Evolutionary conservation across 2,113 vertebrate genomes (phyloP).

Genomic region (Azemiops feae): DNA sequence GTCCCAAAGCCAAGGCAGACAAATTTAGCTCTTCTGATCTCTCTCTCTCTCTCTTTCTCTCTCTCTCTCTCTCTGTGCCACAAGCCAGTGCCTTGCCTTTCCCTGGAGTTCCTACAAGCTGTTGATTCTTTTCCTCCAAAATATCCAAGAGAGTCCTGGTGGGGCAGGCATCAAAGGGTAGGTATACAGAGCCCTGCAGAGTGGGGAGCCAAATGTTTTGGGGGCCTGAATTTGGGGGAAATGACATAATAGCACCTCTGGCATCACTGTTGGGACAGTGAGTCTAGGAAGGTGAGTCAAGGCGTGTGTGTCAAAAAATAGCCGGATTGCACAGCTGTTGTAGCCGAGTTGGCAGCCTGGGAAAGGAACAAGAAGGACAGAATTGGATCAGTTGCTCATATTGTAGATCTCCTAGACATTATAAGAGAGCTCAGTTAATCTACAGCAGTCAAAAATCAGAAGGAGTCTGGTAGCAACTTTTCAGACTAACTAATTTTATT

Average conservation of each 20-base stretch:
- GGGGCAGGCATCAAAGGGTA: not conserved
- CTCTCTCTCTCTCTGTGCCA: not conserved
- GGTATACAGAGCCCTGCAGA: no score
- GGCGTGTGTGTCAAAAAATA: not conserved
- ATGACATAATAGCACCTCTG: no score
- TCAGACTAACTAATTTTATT: not conserved
- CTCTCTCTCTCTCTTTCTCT: not conserved
- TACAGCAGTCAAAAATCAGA: not conserved
- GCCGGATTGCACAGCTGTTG: not conserved
- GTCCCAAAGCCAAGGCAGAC: slow-evolving; percentile 15
- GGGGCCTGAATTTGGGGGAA: not conserved
- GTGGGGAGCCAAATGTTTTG: not conserved
- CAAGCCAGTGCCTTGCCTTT: not conserved
- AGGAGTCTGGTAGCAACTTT: not conserved
- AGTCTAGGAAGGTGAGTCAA: not conserved
- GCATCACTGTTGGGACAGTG: not conserved
- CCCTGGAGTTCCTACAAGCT: not conserved
- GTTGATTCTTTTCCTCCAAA: not conserved
- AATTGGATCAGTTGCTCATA: not conserved
- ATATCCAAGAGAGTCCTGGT: not conserved
- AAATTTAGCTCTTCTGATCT: slow-evolving; percentile 19
- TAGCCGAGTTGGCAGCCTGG: not conserved
- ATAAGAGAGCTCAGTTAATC: not conserved
- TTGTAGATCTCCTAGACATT: not conserved
- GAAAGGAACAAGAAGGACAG: not conserved